Evolutionary conservation across 2,113 vertebrate genomes (phyloP).

Genomic region (Silurus meridionalis): DNA sequence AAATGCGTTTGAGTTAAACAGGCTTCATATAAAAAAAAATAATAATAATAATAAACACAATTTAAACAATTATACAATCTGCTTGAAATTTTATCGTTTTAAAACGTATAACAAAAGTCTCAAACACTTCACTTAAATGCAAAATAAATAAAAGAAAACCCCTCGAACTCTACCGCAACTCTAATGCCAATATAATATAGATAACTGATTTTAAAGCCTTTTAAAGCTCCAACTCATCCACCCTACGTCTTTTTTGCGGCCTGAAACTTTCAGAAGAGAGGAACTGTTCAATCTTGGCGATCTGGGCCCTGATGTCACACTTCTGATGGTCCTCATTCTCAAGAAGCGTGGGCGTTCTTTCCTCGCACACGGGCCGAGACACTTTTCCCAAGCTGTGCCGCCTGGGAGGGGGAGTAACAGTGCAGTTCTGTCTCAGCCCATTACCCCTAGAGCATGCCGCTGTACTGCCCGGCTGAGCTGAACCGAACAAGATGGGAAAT

Average conservation of each 20-base stretch:
- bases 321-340: constrained; percentile 56
- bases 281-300: constrained; percentile 68
- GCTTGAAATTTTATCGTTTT: background rate
- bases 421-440: constrained; percentile 41
- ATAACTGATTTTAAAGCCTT: background rate
- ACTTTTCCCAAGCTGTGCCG: constrained; percentile 34
- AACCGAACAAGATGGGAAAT: constrained; percentile 33
- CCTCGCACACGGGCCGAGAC: background rate
- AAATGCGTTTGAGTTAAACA: background rate
- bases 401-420: constrained; percentile 40
- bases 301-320: constrained; percentile 64
- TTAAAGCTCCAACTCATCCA: constrained; percentile 40
- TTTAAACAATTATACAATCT: background rate
- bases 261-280: constrained; percentile 59
- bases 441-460: constrained; percentile 47
- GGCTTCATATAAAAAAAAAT: background rate
- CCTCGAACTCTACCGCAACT: background rate
- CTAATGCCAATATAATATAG: background rate
- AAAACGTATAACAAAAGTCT: background rate
- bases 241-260: constrained; percentile 60
- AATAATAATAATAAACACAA: background rate
- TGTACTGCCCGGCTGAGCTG: constrained; percentile 33
- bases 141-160: background rate
- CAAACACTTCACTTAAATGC: background rate
- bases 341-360: constrained; percentile 45